Evolutionary conservation across 2,888 invertebrate genomes (phyloP).

Genomic region (Caenorhabditis auriculariae): DNA sequence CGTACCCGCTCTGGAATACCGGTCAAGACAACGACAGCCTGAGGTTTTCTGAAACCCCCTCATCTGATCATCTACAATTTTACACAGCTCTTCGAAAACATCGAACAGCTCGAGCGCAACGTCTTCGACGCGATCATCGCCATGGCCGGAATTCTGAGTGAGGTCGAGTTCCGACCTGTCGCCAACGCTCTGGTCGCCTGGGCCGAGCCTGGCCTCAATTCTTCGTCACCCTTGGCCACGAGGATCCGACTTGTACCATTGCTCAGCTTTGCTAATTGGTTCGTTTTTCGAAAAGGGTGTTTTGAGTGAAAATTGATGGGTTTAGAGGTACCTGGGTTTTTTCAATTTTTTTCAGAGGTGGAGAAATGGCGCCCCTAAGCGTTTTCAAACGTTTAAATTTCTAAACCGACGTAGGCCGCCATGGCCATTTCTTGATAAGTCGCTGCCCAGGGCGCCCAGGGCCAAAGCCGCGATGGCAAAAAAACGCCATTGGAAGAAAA

Average conservation of each 20-base stretch:
- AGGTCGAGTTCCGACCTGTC: constrained; percentile 45
- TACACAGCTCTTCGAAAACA: constrained; percentile 32
- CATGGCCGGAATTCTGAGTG: constrained; percentile 30
- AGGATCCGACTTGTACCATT: constrained; percentile 42
- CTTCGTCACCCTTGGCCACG: constrained; percentile 5
- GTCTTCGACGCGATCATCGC: constrained; percentile 25
- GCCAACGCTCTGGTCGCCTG: constrained; percentile 42
- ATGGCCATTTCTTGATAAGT: too few species aligned
- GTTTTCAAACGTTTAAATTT: too few species aligned
- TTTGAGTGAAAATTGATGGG: background rate
- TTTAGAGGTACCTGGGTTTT: background rate
- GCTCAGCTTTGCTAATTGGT: constrained; percentile 52
- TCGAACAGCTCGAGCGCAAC: constrained; percentile 23
- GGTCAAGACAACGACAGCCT: constrained; percentile 20
- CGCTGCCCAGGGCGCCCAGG: too few species aligned
- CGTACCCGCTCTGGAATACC: constrained; percentile 22
- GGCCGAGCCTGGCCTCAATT: constrained; percentile 39
- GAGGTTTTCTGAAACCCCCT: constrained; percentile 14
- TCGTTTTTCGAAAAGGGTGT: background rate
- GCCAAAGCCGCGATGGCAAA: too few species aligned
- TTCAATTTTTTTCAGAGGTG: too few species aligned
- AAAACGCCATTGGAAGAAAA: too few species aligned
- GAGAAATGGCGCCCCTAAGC: too few species aligned
- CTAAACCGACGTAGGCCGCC: too few species aligned
- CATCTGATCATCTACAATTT: background rate